phyloP scores from a whole-genome alignment of 2,797 vertebrate genomes.

The Echeneis naucrates region DNA sequence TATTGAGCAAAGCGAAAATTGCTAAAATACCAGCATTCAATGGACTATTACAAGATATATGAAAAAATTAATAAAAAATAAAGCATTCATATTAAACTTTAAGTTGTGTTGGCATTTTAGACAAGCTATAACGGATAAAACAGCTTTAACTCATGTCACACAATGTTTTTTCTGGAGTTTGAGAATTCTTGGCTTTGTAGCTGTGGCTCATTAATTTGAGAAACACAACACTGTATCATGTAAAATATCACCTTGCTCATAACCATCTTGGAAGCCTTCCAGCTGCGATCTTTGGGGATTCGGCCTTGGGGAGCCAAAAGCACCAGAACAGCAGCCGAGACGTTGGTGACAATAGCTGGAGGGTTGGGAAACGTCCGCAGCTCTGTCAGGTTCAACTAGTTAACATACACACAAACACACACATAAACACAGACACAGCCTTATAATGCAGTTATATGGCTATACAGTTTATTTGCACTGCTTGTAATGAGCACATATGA shows the following conservation, averaged over 20 bases:
- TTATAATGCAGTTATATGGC: constrained; percentile 4
- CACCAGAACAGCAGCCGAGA: constrained; percentile 77
- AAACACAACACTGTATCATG: background rate
- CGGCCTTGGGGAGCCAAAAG: constrained; percentile 80
- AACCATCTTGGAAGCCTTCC: constrained; percentile 85
- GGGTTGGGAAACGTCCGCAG: constrained; percentile 85
- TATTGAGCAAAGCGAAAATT: background rate
- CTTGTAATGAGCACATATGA: background rate
- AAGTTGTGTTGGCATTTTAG: background rate
- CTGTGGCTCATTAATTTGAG: constrained; percentile 18
- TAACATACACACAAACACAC: constrained; percentile 39
- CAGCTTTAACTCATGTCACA: background rate
- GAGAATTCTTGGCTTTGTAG: constrained; percentile 7
- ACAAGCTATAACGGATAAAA: constrained; percentile 16
- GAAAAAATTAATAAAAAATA: constrained; percentile 1
- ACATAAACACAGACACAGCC: constrained; percentile 22
- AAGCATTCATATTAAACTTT: background rate
- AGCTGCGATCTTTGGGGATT: constrained; percentile 85
- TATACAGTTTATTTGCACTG: background rate
- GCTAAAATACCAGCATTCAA: background rate
- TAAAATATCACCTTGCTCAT: constrained; percentile 85
- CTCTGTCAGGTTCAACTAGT: constrained; percentile 85
- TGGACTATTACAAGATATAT: background rate
- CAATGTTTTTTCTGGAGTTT: constrained; percentile 11
- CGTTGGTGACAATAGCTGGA: constrained; percentile 77